Conservation (phyloP, 2,797 vertebrate genomes). For the Halcyon smyrnensis region DNA sequence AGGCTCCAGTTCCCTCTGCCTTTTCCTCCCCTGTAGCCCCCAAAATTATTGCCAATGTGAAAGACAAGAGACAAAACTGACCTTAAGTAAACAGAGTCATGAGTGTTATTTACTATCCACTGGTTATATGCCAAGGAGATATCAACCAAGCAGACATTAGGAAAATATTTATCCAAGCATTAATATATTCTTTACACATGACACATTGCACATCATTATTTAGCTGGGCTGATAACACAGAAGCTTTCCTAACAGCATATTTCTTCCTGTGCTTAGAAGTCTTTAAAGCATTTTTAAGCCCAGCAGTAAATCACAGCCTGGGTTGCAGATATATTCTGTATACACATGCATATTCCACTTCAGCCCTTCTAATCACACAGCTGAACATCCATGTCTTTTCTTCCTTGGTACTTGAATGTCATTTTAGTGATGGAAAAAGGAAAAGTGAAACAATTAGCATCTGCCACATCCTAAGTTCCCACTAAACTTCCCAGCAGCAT, state of each 20-base stretch:
- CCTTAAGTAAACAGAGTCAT: conserved; percentile 71
- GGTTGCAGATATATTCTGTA: conserved; percentile 49
- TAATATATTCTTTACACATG: conserved; percentile 77
- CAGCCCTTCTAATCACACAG: background rate
- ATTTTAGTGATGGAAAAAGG: conserved; percentile 9
- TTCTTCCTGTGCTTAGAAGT: conserved; percentile 75
- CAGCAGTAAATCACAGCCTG: conserved; percentile 65
- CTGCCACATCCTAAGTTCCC: background rate
- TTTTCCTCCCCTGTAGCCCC: conserved; percentile 39
- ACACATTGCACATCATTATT: conserved; percentile 81
- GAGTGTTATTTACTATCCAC: conserved; percentile 79
- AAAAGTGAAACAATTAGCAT: background rate
- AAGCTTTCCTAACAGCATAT: conserved; percentile 72
- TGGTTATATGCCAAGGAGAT: conserved; percentile 80
- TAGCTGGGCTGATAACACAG: conserved; percentile 80
- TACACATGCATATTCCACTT: background rate
- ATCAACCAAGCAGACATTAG: conserved; percentile 76
- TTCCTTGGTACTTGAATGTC: conserved; percentile 46
- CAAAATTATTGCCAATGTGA: conserved; percentile 50
- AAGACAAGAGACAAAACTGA: conserved; percentile 73
- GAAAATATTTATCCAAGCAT: conserved; percentile 85
- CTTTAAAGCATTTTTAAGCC: conserved; percentile 59
- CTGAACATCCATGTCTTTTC: conserved; percentile 58
- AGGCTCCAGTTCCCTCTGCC: conserved; percentile 2
- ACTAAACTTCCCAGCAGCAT: background rate